Evolutionary conservation across 2,797 vertebrate species (phyloP), one percentile per base, ranked within the genome.

Genomic region (Cheirogaleus major): DNA sequence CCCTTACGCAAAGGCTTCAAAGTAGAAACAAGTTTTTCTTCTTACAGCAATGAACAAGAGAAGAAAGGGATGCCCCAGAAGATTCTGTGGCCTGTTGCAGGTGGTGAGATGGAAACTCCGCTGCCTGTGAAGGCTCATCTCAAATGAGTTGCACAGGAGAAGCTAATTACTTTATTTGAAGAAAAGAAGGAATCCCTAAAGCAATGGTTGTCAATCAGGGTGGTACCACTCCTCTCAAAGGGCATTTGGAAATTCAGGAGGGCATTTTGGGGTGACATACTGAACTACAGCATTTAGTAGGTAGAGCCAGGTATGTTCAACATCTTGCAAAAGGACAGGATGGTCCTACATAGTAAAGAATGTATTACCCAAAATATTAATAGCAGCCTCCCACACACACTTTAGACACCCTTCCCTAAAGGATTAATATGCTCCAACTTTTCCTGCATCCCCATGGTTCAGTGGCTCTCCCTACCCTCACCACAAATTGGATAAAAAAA

Each of bases 51-150:
- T 9, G 59, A 93, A 95, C 43, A 8, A 96, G 59, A 93, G 43
- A 93, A n/a, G 84, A 88, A 97, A 70, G 5, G 59, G 41, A 88
- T 50, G 72, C 30, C 81, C 83, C 57, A 52, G 86, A 82, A 97
- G 91, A 89, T 65, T 35, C 79, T 35, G 23, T 27, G 78, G 95
- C 25, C 75, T 45, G 23, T 92, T 96, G 61, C 50, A 85, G 48
- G 88, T 89, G 65, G 15, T 17, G 5, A 95, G 59, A 81, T 1
- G 61, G 91, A 95, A 48, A 76, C 43, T 76, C 15, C 32, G 30
- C 11, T 45, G 59, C 73, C 81, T 14, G 25, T 17, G 65, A 52
- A 59, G 9, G 3, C 2, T 97, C 80, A 63, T 95, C 83, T 96
- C 87, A 95, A 67, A 11, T 0, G 0, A 10, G 72, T 4, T 82